These are phyloP conservation scores for Anagrus nilaparvatae DNA, from an alignment of 1,140 invertebrate genomes.

Conservation along the genomic window DNA sequence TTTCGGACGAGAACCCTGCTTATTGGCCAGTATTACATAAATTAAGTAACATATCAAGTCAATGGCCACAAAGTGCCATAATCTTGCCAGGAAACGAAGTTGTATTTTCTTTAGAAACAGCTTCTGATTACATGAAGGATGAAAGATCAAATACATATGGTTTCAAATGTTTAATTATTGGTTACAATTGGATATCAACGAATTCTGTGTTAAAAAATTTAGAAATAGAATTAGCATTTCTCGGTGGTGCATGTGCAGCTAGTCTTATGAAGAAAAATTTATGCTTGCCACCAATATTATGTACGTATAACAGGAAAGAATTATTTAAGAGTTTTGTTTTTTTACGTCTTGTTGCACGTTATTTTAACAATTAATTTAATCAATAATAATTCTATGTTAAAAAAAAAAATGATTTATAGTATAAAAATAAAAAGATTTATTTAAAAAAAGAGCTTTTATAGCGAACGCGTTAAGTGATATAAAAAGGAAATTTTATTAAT, in stretches of 20 bases:
- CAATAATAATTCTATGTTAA: no score
- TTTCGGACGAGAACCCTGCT: slow-evolving; percentile 25
- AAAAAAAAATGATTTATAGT: no score
- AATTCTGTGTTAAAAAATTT: slow-evolving; percentile 61
- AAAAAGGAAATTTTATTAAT: no score
- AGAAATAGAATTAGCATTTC: slow-evolving; percentile 83
- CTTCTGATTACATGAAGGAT: slow-evolving; percentile 90
- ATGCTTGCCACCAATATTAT: slow-evolving; percentile 54
- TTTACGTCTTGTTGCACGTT: no score
- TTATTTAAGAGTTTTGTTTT: no score
- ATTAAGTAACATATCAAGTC: slow-evolving; percentile 52
- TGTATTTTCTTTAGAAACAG: slow-evolving; percentile 89
- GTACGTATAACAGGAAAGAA: no score
- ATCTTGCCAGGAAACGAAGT: slow-evolving; percentile 90
- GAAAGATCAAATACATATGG: slow-evolving; percentile 77
- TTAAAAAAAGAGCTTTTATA: no score
- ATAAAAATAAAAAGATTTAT: no score
- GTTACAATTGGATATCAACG: slow-evolving; percentile 72
- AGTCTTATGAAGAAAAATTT: slow-evolving; percentile 82
- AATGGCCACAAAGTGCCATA: slow-evolving; percentile 81
- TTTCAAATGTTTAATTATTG: slow-evolving; percentile 85
- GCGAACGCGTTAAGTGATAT: no score
- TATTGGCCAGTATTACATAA: slow-evolving; percentile 66
- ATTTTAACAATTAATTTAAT: no score
- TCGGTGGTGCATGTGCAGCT: slow-evolving; percentile 82